These are phyloP conservation scores for Microplitis demolitor DNA, from an alignment of 1,140 invertebrate species.

Conservation along the genomic window DNA sequence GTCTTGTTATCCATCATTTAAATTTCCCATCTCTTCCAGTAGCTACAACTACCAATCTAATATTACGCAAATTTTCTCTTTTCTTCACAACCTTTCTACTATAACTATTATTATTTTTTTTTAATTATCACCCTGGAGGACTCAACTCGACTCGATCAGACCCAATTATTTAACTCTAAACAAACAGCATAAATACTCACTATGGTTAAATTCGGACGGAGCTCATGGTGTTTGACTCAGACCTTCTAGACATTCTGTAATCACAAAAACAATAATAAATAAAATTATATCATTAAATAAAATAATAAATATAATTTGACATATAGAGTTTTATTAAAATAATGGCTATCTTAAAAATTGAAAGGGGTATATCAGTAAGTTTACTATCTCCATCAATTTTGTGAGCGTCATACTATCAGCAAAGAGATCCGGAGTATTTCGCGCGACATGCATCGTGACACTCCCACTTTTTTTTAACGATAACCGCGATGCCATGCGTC, in stretches of 20 bases:
- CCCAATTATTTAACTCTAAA: too few relatives aligned
- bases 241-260: slow-evolving; percentile 3
- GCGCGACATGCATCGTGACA: slow-evolving; percentile 36
- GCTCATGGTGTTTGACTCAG: neutral
- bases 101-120: too few relatives aligned
- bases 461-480: slow-evolving; percentile 35
- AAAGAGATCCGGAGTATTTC: slow-evolving; percentile 31
- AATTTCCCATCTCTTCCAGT: slow-evolving; percentile 24
- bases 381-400: slow-evolving; percentile 2
- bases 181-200: neutral
- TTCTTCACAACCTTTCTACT: neutral
- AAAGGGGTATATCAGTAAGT: neutral
- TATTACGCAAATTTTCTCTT: slow-evolving; percentile 15
- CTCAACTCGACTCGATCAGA: too few relatives aligned
- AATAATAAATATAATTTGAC: too few relatives aligned
- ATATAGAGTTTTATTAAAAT: too few relatives aligned
- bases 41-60: slow-evolving; percentile 11
- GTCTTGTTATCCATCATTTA: slow-evolving; percentile 36
- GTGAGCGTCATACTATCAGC: neutral
- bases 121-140: too few relatives aligned
- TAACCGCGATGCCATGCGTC: slow-evolving; percentile 31
- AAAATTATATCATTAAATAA: neutral
- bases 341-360: neutral
- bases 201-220: neutral
- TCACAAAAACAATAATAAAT: neutral